Percentiles rank a stretch among this genome's conserved stretches.
Conservation (phyloP, 2,888 invertebrate species). For the Zaprionus obscuricornis region DNA sequence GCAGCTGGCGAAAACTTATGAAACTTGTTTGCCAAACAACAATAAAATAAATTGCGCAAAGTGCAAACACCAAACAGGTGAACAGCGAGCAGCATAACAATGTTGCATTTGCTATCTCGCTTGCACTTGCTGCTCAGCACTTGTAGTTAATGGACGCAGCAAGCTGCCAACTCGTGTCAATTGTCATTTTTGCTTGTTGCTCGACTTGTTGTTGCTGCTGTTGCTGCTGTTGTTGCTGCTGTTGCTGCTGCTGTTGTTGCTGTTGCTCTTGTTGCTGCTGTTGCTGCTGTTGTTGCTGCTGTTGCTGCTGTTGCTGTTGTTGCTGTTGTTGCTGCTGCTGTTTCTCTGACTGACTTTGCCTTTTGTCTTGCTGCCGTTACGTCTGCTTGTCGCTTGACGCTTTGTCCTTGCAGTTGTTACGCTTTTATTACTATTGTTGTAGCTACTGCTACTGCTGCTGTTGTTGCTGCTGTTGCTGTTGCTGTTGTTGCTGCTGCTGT, state of each 20-base stretch:
- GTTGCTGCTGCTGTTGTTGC: too few relatives aligned
- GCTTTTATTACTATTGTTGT: slow-evolving; percentile 59
- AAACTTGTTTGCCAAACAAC: slow-evolving; percentile 76
- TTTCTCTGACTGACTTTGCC: neutral
- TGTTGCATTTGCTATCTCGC: too few relatives aligned
- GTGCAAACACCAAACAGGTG: too few relatives aligned
- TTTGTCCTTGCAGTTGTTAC: slow-evolving; percentile 41
- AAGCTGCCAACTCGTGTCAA: slow-evolving; percentile 63
- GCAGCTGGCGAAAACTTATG: slow-evolving; percentile 72
- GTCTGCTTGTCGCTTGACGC: slow-evolving; percentile 8
- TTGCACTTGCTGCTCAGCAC: neutral
- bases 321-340: slow-evolving; percentile 15
- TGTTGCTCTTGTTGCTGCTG: too few relatives aligned
- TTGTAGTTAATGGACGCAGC: slow-evolving; percentile 11
- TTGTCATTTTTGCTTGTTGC: slow-evolving; percentile 69
- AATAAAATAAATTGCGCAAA: slow-evolving; percentile 78
- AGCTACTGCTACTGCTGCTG: slow-evolving; percentile 58
- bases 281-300: too few relatives aligned
- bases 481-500: too few relatives aligned
- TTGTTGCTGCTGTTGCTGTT: too few relatives aligned
- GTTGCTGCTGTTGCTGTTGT: slow-evolving; percentile 14
- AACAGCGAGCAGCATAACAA: too few relatives aligned
- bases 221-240: too few relatives aligned
- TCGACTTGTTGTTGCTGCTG: too few relatives aligned
- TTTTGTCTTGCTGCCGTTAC: slow-evolving; percentile 41